A percentile compares a stretch with the other conserved stretches of the same genome.
Evolutionary conservation across 2,113 vertebrate species (phyloP).

Genomic region (Trichechus manatus): DNA sequence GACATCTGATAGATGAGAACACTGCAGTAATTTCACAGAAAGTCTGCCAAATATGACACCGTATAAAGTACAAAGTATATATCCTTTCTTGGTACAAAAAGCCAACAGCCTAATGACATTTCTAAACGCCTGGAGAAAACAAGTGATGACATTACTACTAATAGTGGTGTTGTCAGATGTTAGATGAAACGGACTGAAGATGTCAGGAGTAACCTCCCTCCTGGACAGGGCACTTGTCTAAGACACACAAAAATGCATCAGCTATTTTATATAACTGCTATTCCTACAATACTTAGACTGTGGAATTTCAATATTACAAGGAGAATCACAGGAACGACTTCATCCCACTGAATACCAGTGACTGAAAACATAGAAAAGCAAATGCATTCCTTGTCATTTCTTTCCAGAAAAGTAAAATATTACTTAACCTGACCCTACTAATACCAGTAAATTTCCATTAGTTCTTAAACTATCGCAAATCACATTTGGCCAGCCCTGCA

Average conservation of each 20-base stretch:
- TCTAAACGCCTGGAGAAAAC: conserved; percentile 36
- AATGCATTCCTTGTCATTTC: not conserved
- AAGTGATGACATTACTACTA: conserved; percentile 21
- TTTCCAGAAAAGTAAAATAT: conserved; percentile 5
- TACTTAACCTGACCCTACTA: no score
- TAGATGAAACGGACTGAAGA: conserved; percentile 22
- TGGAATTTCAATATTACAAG: not conserved
- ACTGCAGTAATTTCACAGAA: conserved; percentile 62
- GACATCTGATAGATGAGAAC: conserved; percentile 61
- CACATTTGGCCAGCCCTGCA: no score
- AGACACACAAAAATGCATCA: not conserved
- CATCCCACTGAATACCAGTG: not conserved
- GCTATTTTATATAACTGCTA: not conserved
- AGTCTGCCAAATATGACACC: conserved; percentile 54
- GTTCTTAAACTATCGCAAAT: no score
- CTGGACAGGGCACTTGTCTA: not conserved
- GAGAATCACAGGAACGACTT: not conserved
- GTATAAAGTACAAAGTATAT: conserved; percentile 45
- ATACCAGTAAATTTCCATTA: no score
- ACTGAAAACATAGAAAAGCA: not conserved
- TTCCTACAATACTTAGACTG: not conserved
- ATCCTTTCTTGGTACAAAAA: conserved; percentile 54
- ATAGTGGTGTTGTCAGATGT: not conserved
- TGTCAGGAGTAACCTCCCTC: not conserved
- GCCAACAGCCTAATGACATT: conserved; percentile 52